Conservation (phyloP, 2,888 invertebrate genomes). For the Amiota communis region DNA sequence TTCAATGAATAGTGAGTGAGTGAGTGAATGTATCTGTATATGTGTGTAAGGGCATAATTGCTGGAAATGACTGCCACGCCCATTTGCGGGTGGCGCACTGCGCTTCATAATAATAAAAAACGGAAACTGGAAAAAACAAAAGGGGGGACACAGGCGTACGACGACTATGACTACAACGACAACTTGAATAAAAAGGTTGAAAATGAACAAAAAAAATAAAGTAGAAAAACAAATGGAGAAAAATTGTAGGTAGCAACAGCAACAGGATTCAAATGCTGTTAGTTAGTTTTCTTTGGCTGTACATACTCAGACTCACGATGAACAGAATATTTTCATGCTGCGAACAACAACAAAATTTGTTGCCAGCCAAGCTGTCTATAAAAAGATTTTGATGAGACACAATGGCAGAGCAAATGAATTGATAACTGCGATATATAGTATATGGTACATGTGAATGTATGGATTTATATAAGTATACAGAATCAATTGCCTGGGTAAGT, state of each 20-base stretch:
- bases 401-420: background rate
- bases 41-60: conserved; percentile 58
- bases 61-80: conserved; percentile 66
- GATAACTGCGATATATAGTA: too few species aligned
- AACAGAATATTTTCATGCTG: too few species aligned
- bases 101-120: conserved; percentile 32
- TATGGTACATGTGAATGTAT: too few species aligned
- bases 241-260: conserved; percentile 52
- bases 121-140: conserved; percentile 21
- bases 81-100: conserved; percentile 53
- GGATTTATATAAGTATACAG: too few species aligned
- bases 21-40: conserved; percentile 14
- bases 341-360: background rate
- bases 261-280: conserved; percentile 47
- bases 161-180: conserved; percentile 6
- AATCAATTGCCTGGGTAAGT: too few species aligned
- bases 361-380: conserved; percentile 3
- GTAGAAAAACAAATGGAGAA: conserved; percentile 10
- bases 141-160: background rate
- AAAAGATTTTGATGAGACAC: background rate
- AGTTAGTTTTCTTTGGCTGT: background rate
- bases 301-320: too few species aligned
- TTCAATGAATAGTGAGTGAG: background rate
- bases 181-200: background rate
- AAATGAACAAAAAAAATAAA: conserved; percentile 28